A percentile compares a stretch with the other conserved stretches of the same genome.
Conservation (phyloP, 2,113 vertebrate species). For the Burhinus bistriatus region DNA sequence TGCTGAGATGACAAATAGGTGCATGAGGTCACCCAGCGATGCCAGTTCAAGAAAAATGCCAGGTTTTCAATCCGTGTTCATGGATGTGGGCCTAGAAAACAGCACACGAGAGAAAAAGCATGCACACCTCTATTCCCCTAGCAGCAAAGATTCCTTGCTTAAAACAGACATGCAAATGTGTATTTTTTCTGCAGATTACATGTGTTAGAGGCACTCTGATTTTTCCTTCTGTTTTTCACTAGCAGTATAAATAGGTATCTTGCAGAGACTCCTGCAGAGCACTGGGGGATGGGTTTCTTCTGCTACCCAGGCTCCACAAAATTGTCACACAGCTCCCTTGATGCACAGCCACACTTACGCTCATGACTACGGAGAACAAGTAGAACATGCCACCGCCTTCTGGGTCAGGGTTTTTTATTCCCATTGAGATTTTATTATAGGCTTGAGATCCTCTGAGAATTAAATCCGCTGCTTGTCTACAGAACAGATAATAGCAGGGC, state of each 20-base stretch:
- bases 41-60: background rate
- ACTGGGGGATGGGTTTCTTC: background rate
- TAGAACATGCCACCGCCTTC: constrained; percentile 1
- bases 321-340: background rate
- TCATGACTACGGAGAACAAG: background rate
- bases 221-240: constrained; percentile 44
- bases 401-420: constrained; percentile 33
- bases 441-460: constrained; percentile 33
- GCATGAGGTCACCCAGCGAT: background rate
- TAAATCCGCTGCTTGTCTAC: constrained; percentile 19
- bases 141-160: constrained; percentile 9
- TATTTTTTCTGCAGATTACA: constrained; percentile 32
- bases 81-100: background rate
- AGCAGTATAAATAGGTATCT: background rate
- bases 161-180: background rate
- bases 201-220: background rate
- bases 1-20: constrained; percentile 18
- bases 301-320: background rate
- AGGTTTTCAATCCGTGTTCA: background rate
- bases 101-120: background rate
- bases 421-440: constrained; percentile 40
- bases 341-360: background rate
- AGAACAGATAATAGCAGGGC: constrained; percentile 51
- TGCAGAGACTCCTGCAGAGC: background rate
- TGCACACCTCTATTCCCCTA: background rate